phyloP scores from a whole-genome alignment of 2,113 vertebrate genomes.

The Butorides virescens region DNA sequence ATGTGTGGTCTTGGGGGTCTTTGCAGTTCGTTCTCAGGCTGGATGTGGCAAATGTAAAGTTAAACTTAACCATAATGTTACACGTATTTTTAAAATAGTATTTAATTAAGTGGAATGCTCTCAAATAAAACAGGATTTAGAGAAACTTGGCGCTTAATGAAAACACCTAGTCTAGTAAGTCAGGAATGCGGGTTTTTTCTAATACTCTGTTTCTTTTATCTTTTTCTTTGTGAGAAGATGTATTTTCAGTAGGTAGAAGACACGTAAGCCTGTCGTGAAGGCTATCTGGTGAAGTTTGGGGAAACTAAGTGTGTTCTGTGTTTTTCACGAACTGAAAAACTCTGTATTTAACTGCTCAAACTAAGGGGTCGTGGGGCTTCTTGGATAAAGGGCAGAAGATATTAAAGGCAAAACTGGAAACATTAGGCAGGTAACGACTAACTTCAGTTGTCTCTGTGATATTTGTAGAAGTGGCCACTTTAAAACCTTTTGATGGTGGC shows the following conservation, averaged over 20 bases:
- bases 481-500: not conserved
- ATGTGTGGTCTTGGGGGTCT: not conserved
- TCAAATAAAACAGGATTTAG: not conserved
- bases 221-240: not conserved
- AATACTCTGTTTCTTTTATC: not conserved
- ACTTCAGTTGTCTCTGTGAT: accelerated
- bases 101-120: not conserved
- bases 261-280: not conserved
- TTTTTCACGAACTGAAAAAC: not conserved
- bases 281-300: not conserved
- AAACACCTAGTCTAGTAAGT: not conserved
- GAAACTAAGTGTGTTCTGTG: not conserved
- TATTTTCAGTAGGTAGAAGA: not conserved
- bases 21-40: not conserved
- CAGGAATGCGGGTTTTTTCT: not conserved
- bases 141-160: not conserved
- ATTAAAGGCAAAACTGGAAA: not conserved
- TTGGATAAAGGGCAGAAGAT: not conserved
- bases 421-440: not conserved
- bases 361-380: not conserved
- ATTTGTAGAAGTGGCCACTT: not conserved
- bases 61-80: not conserved
- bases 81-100: not conserved
- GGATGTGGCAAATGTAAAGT: not conserved
- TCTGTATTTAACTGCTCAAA: not conserved